Evolutionary conservation across 2,888 invertebrate species (phyloP).

Genomic region (Xanthorhoe designata): DNA sequence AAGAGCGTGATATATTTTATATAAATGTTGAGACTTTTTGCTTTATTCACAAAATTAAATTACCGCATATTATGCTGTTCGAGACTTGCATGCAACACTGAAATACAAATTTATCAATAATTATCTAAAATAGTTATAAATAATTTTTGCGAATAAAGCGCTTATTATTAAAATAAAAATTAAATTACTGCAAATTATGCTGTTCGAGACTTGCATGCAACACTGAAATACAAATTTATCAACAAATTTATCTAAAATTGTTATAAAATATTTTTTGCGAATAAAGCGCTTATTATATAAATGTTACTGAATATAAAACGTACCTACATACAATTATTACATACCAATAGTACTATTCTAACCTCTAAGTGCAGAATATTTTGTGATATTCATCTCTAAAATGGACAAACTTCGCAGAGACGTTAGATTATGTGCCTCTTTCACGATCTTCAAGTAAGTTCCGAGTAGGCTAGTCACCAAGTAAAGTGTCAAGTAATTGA

Average conservation of each 20-base stretch:
- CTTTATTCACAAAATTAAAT: background rate
- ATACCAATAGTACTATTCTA: slow-evolving; percentile 1
- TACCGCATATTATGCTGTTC: no score
- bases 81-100: background rate
- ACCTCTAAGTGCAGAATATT: slow-evolving; percentile 10
- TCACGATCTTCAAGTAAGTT: no score
- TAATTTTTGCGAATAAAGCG: background rate
- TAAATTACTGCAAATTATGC: no score
- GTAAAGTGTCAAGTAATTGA: no score
- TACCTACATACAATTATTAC: slow-evolving; percentile 18
- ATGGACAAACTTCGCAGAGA: slow-evolving; percentile 10
- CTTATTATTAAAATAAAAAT: no score
- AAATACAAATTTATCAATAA: no score
- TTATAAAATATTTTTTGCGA: background rate
- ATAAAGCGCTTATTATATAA: background rate
- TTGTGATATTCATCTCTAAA: slow-evolving; percentile 6
- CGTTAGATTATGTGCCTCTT: background rate
- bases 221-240: no score
- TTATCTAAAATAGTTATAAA: background rate
- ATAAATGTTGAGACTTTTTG: slow-evolving; percentile 13
- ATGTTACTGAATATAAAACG: slow-evolving; percentile 16
- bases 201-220: background rate
- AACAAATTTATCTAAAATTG: background rate
- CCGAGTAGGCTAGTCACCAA: no score
- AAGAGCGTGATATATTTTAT: slow-evolving; percentile 32